Evolutionary conservation across 2,797 vertebrate species (phyloP), one percentile per base, ranked within the genome.

Genomic region (Oreochromis mossambicus): DNA sequence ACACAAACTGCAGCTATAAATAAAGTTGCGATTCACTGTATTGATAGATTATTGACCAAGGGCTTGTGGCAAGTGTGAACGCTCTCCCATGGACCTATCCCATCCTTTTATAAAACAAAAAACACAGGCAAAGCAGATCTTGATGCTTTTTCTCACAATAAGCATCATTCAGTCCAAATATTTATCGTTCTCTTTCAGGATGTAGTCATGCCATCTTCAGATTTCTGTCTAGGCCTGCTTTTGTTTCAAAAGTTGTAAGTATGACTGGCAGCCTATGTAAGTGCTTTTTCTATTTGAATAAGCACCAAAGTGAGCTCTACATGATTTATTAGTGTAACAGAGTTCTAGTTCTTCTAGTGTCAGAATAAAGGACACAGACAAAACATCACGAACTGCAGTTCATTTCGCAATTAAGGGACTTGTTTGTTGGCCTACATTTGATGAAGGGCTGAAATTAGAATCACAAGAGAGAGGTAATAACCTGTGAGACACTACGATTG

Each of bases 21-120:
- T 88, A 87, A 87, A 87, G 38, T 17, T 19, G 26, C 5, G 8
- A n/a, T 32, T 51, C 32, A 56, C 13, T 41, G 14, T 75, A 88
- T 87, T 73, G 77, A 83, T 63, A 86, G 79, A 79, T 32, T 81
- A 26, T 32, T 81, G 36, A 87, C 50, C 78, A 86, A 79, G n/a
- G 7, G 13, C 38, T 8, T 43, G 55, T 73, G 54, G 36, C 34
- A 6, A 8, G n/a, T 70, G 80, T 83, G 58, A 88, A 50, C 51
- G 8, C 58, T 75, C 46, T 83, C 46, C 50, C 34, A 8, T 43
- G 48, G 19, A 50, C 32, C 76, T 43, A 52, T 86, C 32, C 55
- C 15, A 50, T 75, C 26, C 26, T 75, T 75, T 75, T 13, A 29
- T 19, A 6, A 56, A 26, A 78, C 19, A 17, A 66, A 29, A 36